phyloP scores from a whole-genome alignment of 1,140 invertebrate species.

The Vanessa tameamea region DNA sequence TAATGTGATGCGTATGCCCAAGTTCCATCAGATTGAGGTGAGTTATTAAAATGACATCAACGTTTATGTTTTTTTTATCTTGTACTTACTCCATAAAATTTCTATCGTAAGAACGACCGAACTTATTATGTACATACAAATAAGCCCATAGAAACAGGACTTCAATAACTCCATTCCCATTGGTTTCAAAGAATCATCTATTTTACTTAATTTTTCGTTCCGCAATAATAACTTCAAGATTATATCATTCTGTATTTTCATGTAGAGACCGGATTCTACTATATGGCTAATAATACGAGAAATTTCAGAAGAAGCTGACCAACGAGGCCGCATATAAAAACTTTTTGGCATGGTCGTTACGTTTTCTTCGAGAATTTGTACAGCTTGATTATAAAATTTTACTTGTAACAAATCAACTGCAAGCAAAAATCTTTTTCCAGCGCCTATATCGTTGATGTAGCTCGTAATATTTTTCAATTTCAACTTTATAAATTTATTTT shows the following conservation, averaged over 20 bases:
- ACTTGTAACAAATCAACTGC: slow-evolving; percentile 38
- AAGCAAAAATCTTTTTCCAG: slow-evolving; percentile 49
- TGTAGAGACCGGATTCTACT: slow-evolving; percentile 43
- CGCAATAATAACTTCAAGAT: slow-evolving; percentile 9
- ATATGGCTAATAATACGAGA: slow-evolving; percentile 36
- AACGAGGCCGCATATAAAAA: slow-evolving; percentile 52
- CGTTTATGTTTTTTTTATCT: not conserved
- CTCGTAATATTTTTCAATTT: slow-evolving; percentile 27
- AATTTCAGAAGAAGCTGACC: slow-evolving; percentile 50
- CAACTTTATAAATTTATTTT: slow-evolving; percentile 40
- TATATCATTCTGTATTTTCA: slow-evolving; percentile 39
- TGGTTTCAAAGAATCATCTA: slow-evolving; percentile 16
- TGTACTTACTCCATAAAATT: slow-evolving; percentile 40
- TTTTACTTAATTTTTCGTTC: not conserved
- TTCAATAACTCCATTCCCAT: slow-evolving; percentile 42
- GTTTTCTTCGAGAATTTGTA: slow-evolving; percentile 50
- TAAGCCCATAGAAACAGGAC: slow-evolving; percentile 54
- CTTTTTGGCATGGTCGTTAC: slow-evolving; percentile 36
- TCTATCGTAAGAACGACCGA: slow-evolving; percentile 48
- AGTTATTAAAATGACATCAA: too few relatives aligned
- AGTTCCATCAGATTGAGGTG: too few relatives aligned
- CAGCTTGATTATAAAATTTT: slow-evolving; percentile 25
- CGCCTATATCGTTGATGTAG: slow-evolving; percentile 42
- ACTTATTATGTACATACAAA: slow-evolving; percentile 42
- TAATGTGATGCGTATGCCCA: too few relatives aligned